Evolutionary conservation across 2,888 invertebrate genomes (phyloP), one percentile per base, ranked within the genome.

Genomic region (Allophyes oxyacanthae): DNA sequence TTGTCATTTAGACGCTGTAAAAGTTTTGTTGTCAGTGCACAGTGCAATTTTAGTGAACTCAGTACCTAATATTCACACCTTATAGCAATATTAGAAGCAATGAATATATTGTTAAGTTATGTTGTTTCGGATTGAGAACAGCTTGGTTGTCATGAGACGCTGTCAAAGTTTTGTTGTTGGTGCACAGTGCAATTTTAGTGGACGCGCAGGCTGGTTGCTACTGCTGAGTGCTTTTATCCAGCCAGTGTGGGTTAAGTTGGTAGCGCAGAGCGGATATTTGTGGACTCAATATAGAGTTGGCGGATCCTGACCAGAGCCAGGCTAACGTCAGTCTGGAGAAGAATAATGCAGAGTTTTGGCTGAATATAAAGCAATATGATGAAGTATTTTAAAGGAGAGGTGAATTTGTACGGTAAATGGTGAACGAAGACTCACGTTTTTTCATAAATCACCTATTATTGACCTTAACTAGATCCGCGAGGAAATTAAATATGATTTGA

Each of bases 1-100:
- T 80, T 76, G 79, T 76, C 81, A 78, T 73, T 44, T 81, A 83
- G 86, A 86, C 75, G 82, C 76, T 82, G 72, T 69, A 80, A 79
- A 87, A 88, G 82, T 89, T 89, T 82, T 82, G 82, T 82, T 85
- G 82, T 80, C 82, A 73, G 75, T 85, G 83, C 83, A 83, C 79
- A 77, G 76, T 83, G 85, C 88, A 88, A 91, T 89, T 89, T 87
- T 82, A 87, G 85, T 84, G 87, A 86, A 88, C 87, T n/a, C n/a
- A n/a, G n/a, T n/a, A n/a, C n/a, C n/a, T n/a, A 34, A 45, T 3
- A 34, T 38, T 33, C 2, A n/a, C n/a, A 10, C 3, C 2, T 9
- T 11, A 32, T 13, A 14, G 38, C 32, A 28, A 60, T 36, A 48
- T 32, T 14, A 63, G 37, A 14, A 43, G 42, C 34, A 48, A 54